Percentiles rank a stretch among this genome's conserved stretches.
phyloP scores from a whole-genome alignment of 2,888 invertebrate species.

The Pilophorus perplexus region DNA sequence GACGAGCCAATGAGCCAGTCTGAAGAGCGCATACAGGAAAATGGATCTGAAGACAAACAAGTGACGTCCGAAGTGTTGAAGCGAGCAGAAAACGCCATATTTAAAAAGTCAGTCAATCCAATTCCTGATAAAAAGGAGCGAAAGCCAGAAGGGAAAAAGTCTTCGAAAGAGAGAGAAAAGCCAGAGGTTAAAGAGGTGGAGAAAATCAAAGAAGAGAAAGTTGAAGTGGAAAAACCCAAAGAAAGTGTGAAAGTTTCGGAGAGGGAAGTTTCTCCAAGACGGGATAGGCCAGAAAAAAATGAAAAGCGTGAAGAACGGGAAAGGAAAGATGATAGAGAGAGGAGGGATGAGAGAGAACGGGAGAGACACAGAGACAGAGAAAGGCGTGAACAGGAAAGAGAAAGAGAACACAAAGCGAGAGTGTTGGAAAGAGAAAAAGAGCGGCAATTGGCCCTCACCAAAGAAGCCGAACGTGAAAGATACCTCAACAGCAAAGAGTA shows the following conservation, averaged over 20 bases:
- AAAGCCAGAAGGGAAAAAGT: conserved; percentile 47
- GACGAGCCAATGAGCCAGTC: conserved; percentile 52
- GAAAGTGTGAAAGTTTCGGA: conserved; percentile 10
- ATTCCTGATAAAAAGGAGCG: conserved; percentile 57
- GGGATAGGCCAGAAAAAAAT: conserved; percentile 18
- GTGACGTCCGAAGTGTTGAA: conserved; percentile 83
- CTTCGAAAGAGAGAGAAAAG: conserved; percentile 43
- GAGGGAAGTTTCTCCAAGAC: background rate
- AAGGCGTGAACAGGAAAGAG: conserved; percentile 13
- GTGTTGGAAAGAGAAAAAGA: conserved; percentile 42
- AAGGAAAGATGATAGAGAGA: conserved; percentile 36
- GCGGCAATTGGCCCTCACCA: background rate
- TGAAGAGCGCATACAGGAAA: conserved; percentile 51
- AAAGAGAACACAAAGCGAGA: conserved; percentile 35
- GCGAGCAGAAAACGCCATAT: conserved; percentile 86
- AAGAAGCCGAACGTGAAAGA: conserved; percentile 2
- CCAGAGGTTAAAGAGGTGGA: conserved; percentile 34
- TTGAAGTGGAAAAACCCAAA: conserved; percentile 2
- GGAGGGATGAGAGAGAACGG: conserved; percentile 40
- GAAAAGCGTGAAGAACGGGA: conserved; percentile 12
- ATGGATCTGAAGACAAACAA: conserved; percentile 59
- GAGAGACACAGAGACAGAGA: conserved; percentile 27
- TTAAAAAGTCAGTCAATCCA: conserved; percentile 82
- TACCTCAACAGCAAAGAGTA: conserved; percentile 6
- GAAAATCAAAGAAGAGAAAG: conserved; percentile 15